These are phyloP conservation scores for Boloria euphrosyne DNA, from an alignment of 2,888 invertebrate genomes.

Conservation along the genomic window DNA sequence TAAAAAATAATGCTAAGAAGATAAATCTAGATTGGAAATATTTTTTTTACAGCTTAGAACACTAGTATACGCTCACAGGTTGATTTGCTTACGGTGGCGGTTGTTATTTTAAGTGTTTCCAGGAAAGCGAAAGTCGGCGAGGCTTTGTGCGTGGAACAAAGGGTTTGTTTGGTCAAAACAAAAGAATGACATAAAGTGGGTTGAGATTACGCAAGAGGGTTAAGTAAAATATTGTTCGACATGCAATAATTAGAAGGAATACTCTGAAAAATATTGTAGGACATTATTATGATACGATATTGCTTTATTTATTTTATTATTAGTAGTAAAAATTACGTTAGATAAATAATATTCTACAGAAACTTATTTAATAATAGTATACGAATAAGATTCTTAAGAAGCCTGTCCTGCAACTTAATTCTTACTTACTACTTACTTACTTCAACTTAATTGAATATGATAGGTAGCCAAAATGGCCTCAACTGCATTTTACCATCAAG, in stretches of 20 bases:
- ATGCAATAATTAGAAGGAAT: slow-evolving; percentile 8
- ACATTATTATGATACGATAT: too few relatives aligned
- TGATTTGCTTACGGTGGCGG: slow-evolving; percentile 37
- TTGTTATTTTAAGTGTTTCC: slow-evolving; percentile 34
- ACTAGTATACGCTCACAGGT: slow-evolving; percentile 34
- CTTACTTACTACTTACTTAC: too few relatives aligned
- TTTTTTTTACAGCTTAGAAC: slow-evolving; percentile 1
- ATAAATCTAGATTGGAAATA: neutral
- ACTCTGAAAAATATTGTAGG: too few relatives aligned
- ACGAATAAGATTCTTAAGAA: too few relatives aligned
- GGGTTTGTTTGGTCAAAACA: slow-evolving; percentile 21
- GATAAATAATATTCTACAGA: too few relatives aligned
- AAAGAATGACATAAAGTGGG: slow-evolving; percentile 19
- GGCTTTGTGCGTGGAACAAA: slow-evolving; percentile 26
- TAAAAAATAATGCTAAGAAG: neutral
- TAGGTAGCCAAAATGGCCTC: too few relatives aligned
- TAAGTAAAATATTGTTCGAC: slow-evolving; percentile 3
- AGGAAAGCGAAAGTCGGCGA: slow-evolving; percentile 31
- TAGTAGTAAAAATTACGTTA: too few relatives aligned
- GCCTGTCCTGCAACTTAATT: too few relatives aligned
- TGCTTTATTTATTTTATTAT: too few relatives aligned
- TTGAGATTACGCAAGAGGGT: slow-evolving; percentile 12
- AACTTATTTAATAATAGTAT: too few relatives aligned
- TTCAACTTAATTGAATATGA: too few relatives aligned
- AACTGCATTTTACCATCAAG: neutral